A percentile compares a stretch with the other conserved stretches of the same genome.
Conservation (phyloP, 2,797 vertebrate genomes). For the Gymnocypris eckloni region DNA sequence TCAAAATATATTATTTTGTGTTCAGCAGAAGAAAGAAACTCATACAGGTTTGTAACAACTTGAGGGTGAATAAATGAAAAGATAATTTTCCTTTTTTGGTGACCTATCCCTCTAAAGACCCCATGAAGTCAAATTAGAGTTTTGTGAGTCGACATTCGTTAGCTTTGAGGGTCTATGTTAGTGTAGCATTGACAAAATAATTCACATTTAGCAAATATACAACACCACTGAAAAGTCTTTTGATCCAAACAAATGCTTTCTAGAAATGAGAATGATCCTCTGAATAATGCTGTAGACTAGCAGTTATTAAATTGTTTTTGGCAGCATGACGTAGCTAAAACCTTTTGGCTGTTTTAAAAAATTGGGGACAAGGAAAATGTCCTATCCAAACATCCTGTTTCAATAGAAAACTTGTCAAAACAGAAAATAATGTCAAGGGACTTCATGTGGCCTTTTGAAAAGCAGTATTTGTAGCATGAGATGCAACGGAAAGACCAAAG, state of each 20-base stretch:
- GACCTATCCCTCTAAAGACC: background rate
- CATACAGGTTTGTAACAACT: background rate
- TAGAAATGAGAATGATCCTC: background rate
- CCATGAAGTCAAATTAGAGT: background rate
- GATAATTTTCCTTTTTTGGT: background rate
- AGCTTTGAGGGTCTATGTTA: background rate
- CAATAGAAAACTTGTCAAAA: background rate
- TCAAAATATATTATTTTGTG: background rate
- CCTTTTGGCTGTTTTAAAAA: slow-evolving; percentile 9
- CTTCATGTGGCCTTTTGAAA: background rate
- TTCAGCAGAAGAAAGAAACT: background rate
- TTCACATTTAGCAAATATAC: background rate
- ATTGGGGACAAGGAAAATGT: background rate
- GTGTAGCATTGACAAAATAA: background rate
- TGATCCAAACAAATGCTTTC: background rate
- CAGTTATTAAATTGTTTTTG: background rate
- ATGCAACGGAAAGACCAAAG: background rate
- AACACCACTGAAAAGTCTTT: background rate
- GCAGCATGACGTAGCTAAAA: background rate
- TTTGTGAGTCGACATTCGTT: background rate
- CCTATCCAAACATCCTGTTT: background rate
- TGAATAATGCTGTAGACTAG: background rate
- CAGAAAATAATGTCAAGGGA: background rate
- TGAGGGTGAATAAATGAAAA: background rate
- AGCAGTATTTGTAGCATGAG: background rate